Base-by-base conservation (phyloP, 2,113 vertebrate genomes). In the Nicator chloris region DNA sequence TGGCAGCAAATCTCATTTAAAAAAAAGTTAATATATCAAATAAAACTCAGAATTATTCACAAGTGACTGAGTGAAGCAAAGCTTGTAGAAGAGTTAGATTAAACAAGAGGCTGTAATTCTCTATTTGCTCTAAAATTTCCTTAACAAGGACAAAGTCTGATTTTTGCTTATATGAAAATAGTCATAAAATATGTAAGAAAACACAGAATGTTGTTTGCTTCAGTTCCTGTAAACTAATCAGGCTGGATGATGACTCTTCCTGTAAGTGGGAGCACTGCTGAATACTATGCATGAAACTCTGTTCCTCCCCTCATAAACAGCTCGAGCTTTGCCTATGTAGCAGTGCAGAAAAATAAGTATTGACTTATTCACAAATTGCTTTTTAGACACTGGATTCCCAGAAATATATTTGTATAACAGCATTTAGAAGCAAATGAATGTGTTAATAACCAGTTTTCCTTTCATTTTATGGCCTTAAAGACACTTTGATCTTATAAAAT, bases 301-400 rank as follows among this genome's bases (percentile, higher is more conserved):
- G 86, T 91, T 91, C 83, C 89, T 95, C 84, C 82, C 59, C 66
- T 88, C n/a, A 27, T 23, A 80, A 94, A 65, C 92, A 95, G 66
- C 82, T 72, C 14, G 0, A 70, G 89, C 78, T 80, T 65, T 96
- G 82, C 73, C 28, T 59, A 21, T 90, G 54, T 22, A 70, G 45
- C 72, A 47, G 18, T 40, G 47, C 12, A 91, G 87, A 87, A 91
- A 96, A 87, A 90, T 47, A 91, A 77, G 86, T 59, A 51, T 50
- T 95, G 89, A 85, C 71, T 93, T 88, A 94, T 70, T 90, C 94
- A 96, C 69, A 56, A 49, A 56, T 73, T 75, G 35, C 66, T 86
- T 91, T 92, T 83, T 78, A 90, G 68, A 49, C 68, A 49, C 56
- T 68, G 50, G 30, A 51, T 96, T 96, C 93, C 72, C 92, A 92